These are phyloP conservation scores for Phyllotis vaccarum DNA, from an alignment of 2,797 vertebrate species.

Conservation along the genomic window DNA sequence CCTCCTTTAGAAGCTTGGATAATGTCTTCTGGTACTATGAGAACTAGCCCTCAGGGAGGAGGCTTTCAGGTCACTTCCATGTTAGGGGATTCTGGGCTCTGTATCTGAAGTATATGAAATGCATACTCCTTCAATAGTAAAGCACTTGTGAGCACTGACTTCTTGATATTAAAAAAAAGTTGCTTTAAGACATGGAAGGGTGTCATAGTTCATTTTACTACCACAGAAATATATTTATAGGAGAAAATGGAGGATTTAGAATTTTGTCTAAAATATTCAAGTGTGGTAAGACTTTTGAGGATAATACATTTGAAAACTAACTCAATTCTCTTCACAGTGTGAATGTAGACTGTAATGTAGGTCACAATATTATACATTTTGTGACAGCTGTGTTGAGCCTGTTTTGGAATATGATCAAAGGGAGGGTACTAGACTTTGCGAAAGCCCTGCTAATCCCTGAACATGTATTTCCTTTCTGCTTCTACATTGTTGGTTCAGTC, in stretches of 20 bases:
- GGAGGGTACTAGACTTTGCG: neutral
- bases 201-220: neutral
- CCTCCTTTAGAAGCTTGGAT: neutral
- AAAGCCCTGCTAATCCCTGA: conserved; percentile 61
- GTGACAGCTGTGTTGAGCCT: conserved; percentile 56
- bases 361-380: neutral
- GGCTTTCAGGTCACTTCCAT: neutral
- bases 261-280: neutral
- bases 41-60: neutral
- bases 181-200: conserved; percentile 2
- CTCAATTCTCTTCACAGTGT: neutral
- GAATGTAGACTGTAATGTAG: neutral
- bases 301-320: conserved; percentile 14
- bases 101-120: neutral
- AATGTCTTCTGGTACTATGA: neutral
- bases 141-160: neutral
- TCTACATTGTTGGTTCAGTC: conserved; percentile 52
- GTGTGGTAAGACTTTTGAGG: neutral
- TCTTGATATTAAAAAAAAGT: neutral
- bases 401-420: conserved; percentile 69
- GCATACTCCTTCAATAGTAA: conserved; percentile 17
- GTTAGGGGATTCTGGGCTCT: neutral
- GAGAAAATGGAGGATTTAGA: neutral
- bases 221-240: neutral
- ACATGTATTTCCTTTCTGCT: conserved; percentile 76